Evolutionary conservation across 2,797 vertebrate species (phyloP), one percentile per base, ranked within the genome.

Genomic region (Pempheris klunzingeri): DNA sequence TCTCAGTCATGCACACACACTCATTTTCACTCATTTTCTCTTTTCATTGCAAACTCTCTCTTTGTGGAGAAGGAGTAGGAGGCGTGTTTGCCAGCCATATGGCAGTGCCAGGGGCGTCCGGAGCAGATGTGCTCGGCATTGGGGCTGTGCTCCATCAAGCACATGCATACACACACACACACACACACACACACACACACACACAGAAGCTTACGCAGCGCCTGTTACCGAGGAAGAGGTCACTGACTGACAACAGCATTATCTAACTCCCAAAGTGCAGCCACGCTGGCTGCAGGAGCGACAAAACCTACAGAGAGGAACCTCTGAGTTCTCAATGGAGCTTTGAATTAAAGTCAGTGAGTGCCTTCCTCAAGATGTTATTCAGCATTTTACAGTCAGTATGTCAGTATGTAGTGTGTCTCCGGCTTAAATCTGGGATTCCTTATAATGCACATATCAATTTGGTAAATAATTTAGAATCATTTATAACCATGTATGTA

Each of bases 111-210:
- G 82, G 83, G 92, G 93, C 92, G 73, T 92, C 83, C 78, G 66
- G 89, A 93, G 85, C 93, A 94, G 94, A 94, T 94, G 92, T 92
- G 89, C 84, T 87, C 78, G 22, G 88, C 88, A 89, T 88, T 85
- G 90, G 90, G 83, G 83, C 90, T 90, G 72, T 85, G 86, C 88
- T 92, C 84, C 81, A 59, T 90, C 87, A 75, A 87, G 84, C 89
- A 78, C 87, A 91, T 55, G 55, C 83, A 38, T 30, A 62, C 77
- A 77, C 77, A 80, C 74, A 81, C 38, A 73, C 55, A 49, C 32
- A 30, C 39, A 58, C 62, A n/a, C 49, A 57, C 28, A 70, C 41
- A 64, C 36, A 74, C 47, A 44, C 67, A 53, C 60, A 59, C 41
- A 54, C 49, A 64, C 54, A 70, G 41, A 78, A 69, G 73, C 71